Evolutionary conservation across 1,140 invertebrate species (phyloP).

Genomic region (Amphibalanus amphitrite): DNA sequence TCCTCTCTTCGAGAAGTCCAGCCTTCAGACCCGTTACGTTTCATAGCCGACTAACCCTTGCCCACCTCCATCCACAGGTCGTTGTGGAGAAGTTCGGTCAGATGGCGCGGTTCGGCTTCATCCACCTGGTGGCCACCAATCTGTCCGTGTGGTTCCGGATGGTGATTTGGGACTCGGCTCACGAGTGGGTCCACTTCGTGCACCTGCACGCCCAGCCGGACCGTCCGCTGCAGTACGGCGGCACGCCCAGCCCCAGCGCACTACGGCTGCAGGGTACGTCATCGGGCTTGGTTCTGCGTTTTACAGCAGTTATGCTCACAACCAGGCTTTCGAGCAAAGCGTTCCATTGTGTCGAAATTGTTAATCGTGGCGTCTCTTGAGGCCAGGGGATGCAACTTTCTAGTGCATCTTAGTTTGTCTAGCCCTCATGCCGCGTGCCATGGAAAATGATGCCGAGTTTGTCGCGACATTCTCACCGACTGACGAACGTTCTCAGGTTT

Average conservation of each 20-base stretch:
- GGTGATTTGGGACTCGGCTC: constrained; percentile 37
- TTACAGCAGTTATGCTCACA: no score
- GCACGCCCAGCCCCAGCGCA: not conserved
- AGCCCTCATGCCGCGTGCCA: no score
- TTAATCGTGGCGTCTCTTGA: no score
- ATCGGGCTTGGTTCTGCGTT: no score
- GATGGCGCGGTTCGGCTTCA: constrained; percentile 37
- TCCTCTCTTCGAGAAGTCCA: no score
- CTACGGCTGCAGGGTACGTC: not conserved
- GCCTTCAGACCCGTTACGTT: no score
- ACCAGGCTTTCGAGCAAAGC: no score
- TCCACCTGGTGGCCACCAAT: constrained; percentile 41
- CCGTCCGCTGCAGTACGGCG: constrained; percentile 6
- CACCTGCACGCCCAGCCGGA: constrained; percentile 13
- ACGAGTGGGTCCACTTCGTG: constrained; percentile 20
- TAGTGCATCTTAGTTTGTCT: no score
- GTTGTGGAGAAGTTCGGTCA: constrained; percentile 36
- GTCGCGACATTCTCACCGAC: no score
- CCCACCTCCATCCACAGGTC: constrained; percentile 27
- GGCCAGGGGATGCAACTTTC: no score
- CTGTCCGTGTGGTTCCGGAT: constrained; percentile 39
- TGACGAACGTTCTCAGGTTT: not conserved
- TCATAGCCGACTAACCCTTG: not conserved
- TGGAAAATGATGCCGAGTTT: no score
- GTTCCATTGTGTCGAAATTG: no score